Percentiles rank a stretch among this genome's conserved stretches.
Evolutionary conservation across 2,888 invertebrate species (phyloP).

Genomic region (Thymelicus acteon): DNA sequence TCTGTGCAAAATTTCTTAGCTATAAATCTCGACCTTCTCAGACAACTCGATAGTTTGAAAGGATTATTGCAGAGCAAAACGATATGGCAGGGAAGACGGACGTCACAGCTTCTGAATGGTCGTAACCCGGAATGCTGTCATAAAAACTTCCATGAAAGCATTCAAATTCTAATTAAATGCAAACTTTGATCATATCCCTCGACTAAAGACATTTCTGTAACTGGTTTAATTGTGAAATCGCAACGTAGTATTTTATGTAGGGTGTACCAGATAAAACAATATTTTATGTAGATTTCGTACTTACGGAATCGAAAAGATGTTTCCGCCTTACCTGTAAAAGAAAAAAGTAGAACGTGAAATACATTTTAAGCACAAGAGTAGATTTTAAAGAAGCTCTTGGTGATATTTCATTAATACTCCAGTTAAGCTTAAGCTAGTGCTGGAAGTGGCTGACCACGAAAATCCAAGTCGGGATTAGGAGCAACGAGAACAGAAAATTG

Average conservation of each 20-base stretch:
- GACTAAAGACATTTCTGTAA: slow-evolving; percentile 21
- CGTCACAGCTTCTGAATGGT: slow-evolving; percentile 28
- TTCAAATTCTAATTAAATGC: slow-evolving; percentile 33
- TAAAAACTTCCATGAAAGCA: slow-evolving; percentile 35
- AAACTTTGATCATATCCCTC: slow-evolving; percentile 27
- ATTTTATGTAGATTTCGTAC: slow-evolving; percentile 10
- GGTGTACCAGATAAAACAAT: neutral
- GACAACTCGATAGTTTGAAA: neutral
- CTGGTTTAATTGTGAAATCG: slow-evolving; percentile 6
- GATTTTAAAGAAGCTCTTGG: slow-evolving; percentile 7
- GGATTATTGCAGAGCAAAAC: slow-evolving; percentile 22
- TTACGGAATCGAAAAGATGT: neutral
- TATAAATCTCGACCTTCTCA: slow-evolving; percentile 10
- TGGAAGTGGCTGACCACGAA: slow-evolving; percentile 37
- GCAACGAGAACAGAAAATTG: slow-evolving; percentile 33
- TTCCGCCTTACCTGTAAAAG: slow-evolving; percentile 60
- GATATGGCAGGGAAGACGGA: slow-evolving; percentile 21
- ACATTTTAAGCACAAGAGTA: slow-evolving; percentile 8
- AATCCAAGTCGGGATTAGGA: slow-evolving; percentile 36
- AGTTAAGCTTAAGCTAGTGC: slow-evolving; percentile 32
- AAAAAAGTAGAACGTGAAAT: slow-evolving; percentile 35
- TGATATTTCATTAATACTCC: slow-evolving; percentile 34
- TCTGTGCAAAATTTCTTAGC: slow-evolving; percentile 5
- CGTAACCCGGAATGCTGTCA: slow-evolving; percentile 31
- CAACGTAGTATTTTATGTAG: neutral